phyloP scores from a whole-genome alignment of 2,797 vertebrate species.

The Trachops cirrhosus region DNA sequence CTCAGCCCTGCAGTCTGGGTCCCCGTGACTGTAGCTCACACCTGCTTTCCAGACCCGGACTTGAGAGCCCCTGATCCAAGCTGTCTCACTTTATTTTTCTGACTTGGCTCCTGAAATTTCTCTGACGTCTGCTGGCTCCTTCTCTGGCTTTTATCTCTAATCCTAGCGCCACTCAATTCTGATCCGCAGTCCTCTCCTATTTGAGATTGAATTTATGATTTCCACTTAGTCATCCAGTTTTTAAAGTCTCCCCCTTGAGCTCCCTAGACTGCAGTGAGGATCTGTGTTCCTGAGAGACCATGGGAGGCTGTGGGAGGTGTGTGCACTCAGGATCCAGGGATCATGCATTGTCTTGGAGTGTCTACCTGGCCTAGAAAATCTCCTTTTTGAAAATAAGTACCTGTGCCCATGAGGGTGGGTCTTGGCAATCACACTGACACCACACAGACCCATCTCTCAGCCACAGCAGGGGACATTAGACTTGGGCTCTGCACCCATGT shows the following conservation, averaged over 20 bases:
- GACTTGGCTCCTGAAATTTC: not conserved
- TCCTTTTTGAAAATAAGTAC: not conserved
- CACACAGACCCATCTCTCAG: not conserved
- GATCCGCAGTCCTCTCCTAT: not conserved
- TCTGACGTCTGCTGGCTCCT: not conserved
- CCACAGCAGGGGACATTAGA: not conserved
- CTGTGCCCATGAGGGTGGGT: no score
- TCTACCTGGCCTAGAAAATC: fast-evolving
- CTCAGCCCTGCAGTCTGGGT: not conserved
- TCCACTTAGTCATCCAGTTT: not conserved
- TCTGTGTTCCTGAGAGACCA: not conserved
- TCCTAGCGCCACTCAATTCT: not conserved
- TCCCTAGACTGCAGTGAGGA: not conserved
- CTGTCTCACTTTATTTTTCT: not conserved
- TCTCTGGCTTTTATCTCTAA: slow-evolving; percentile 1
- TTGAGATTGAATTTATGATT: not conserved
- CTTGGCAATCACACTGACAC: not conserved
- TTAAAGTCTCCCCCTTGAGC: not conserved
- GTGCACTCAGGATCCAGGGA: fast-evolving
- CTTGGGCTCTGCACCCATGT: not conserved
- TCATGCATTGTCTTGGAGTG: not conserved
- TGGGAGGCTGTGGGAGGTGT: not conserved
- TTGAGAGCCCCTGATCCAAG: not conserved
- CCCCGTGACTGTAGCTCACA: no score
- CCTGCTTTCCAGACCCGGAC: no score